Evolutionary conservation across 2,888 invertebrate species (phyloP).

Genomic region (Aradus depressus): DNA sequence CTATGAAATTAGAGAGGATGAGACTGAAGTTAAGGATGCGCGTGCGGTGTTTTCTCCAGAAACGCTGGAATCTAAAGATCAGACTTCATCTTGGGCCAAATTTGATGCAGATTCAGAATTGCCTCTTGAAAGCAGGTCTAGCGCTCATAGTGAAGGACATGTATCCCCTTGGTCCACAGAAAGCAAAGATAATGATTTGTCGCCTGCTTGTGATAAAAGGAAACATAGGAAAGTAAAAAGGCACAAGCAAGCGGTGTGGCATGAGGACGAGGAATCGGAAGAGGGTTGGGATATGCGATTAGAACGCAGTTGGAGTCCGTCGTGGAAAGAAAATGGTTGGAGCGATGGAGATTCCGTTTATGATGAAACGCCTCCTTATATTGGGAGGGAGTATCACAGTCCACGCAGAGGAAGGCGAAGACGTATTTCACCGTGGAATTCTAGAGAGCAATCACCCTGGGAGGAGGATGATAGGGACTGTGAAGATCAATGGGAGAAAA

Average conservation of each 20-base stretch:
- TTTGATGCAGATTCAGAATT: constrained; percentile 39
- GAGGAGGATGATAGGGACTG: constrained; percentile 50
- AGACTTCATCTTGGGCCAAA: constrained; percentile 41
- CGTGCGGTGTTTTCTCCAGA: constrained; percentile 21
- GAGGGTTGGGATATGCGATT: constrained; percentile 33
- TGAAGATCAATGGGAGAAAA: constrained; percentile 29
- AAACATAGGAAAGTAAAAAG: constrained; percentile 30
- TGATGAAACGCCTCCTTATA: constrained; percentile 32
- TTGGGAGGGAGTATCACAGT: constrained; percentile 29
- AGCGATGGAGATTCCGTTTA: constrained; percentile 34
- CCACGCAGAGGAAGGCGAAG: constrained; percentile 32
- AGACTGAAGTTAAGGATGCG: constrained; percentile 37
- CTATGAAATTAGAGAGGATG: constrained; percentile 5
- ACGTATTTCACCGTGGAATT: constrained; percentile 41
- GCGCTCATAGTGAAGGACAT: constrained; percentile 28
- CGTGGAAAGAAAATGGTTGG: constrained; percentile 34
- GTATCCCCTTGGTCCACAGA: constrained; percentile 31
- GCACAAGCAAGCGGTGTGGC: constrained; percentile 30
- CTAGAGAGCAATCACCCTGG: constrained; percentile 70
- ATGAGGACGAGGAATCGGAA: constrained; percentile 34
- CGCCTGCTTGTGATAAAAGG: constrained; percentile 31
- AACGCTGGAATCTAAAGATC: constrained; percentile 10
- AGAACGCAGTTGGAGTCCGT: constrained; percentile 31
- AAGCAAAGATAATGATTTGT: constrained; percentile 29
- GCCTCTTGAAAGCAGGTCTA: constrained; percentile 22